Percentiles rank a stretch among this genome's conserved stretches.
phyloP scores from a whole-genome alignment of 2,888 invertebrate genomes.

The Aphrophora alni region DNA sequence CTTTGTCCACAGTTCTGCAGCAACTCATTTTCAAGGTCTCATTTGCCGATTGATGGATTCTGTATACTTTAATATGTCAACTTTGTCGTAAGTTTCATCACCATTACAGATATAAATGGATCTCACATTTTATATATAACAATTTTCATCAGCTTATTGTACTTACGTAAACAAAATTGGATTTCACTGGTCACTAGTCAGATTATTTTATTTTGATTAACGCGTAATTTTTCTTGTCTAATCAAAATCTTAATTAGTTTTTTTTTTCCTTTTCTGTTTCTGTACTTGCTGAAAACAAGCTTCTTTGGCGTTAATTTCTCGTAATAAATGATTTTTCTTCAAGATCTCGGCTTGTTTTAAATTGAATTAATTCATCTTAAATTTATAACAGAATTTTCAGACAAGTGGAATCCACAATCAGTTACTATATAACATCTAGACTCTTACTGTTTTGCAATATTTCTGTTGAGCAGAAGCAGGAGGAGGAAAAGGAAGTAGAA shows the following conservation, averaged over 20 bases:
- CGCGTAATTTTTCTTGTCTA: background rate
- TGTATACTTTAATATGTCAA: background rate
- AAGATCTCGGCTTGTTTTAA: background rate
- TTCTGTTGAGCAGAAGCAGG: conserved; percentile 69
- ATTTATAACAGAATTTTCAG: background rate
- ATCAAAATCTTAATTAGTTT: conserved; percentile 7
- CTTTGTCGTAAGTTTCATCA: conserved; percentile 9
- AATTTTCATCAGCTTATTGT: background rate
- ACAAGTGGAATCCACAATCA: background rate
- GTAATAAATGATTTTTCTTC: background rate
- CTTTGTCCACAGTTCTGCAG: conserved; percentile 9
- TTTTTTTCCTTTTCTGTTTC: background rate
- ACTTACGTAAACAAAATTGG: background rate
- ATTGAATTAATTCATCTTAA: background rate
- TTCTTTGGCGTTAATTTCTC: background rate
- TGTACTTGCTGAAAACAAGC: background rate
- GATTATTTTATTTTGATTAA: background rate
- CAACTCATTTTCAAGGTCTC: background rate
- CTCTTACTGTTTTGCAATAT: background rate
- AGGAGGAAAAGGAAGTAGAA: conserved; percentile 73
- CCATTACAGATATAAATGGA: conserved; percentile 10
- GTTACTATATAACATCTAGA: background rate
- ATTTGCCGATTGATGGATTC: background rate
- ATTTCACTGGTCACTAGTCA: background rate
- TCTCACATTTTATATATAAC: background rate